Percentiles rank a stretch among this genome's conserved stretches.
Evolutionary conservation across 2,113 vertebrate genomes (phyloP).

Genomic region (Nanorana parkeri): DNA sequence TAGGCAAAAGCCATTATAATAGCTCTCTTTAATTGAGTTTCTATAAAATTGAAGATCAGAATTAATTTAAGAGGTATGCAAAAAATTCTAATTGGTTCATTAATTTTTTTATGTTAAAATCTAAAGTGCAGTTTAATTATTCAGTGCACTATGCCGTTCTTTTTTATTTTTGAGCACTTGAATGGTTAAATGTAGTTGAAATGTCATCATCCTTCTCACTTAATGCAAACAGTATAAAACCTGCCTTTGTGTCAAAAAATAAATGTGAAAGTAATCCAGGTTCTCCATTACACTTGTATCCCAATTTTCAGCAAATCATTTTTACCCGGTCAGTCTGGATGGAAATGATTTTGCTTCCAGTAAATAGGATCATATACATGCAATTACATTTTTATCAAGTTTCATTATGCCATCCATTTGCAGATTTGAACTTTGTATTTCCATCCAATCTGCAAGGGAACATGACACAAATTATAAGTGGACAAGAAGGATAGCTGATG

Average conservation of each 20-base stretch:
- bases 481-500: slow-evolving; percentile 34
- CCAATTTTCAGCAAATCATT: slow-evolving; percentile 65
- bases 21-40: too few species aligned
- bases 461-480: slow-evolving; percentile 61
- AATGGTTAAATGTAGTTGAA: slow-evolving; percentile 21
- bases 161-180: background rate
- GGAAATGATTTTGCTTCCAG: slow-evolving; percentile 65
- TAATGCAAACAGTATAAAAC: slow-evolving; percentile 47
- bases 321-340: slow-evolving; percentile 64
- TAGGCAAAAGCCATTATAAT: too few species aligned
- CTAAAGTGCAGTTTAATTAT: too few species aligned
- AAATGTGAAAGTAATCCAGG: slow-evolving; percentile 60
- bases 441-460: slow-evolving; percentile 61
- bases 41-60: too few species aligned
- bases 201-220: slow-evolving; percentile 7
- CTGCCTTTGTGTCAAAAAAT: slow-evolving; percentile 41
- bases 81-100: too few species aligned
- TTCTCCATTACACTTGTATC: slow-evolving; percentile 50
- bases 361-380: slow-evolving; percentile 65
- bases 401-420: slow-evolving; percentile 68
- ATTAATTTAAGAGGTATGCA: too few species aligned
- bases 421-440: slow-evolving; percentile 68
- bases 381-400: slow-evolving; percentile 69
- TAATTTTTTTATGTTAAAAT: too few species aligned
- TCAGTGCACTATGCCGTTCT: too few species aligned